Evolutionary conservation across 2,113 vertebrate species (phyloP).

Genomic region (Naja naja): DNA sequence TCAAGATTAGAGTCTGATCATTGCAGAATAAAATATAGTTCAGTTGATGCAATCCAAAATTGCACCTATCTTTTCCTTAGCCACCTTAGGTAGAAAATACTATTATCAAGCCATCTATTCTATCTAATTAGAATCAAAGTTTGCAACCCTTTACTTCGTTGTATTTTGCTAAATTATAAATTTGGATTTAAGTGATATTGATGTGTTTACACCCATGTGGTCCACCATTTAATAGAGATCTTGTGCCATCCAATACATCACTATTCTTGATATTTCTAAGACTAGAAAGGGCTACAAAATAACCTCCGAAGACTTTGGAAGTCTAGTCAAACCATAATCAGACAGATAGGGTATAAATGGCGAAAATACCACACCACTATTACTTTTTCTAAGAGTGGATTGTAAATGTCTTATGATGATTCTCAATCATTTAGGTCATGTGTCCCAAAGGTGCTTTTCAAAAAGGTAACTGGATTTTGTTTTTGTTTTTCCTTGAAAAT

Average conservation of each 20-base stretch:
- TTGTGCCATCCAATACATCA: slow-evolving; percentile 41
- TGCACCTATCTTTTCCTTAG: neutral
- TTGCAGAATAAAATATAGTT: neutral
- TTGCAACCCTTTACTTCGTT: neutral
- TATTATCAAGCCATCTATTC: neutral
- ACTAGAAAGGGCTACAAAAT: neutral
- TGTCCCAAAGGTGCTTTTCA: neutral
- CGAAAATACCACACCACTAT: neutral
- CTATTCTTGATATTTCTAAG: slow-evolving; percentile 17
- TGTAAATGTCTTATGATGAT: neutral
- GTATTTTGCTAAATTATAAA: neutral
- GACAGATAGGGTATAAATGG: neutral
- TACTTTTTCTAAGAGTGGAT: neutral
- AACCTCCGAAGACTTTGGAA: neutral
- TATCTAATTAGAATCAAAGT: neutral
- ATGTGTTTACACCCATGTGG: neutral
- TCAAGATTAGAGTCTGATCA: neutral
- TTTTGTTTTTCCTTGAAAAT: neutral
- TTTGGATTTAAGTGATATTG: neutral
- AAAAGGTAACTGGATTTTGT: neutral
- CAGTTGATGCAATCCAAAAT: neutral
- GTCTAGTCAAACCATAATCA: neutral
- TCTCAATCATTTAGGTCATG: neutral
- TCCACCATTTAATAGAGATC: neutral
- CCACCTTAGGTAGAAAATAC: neutral